phyloP scores from a whole-genome alignment of 2,797 vertebrate species.

The Enteromius radiatus region DNA sequence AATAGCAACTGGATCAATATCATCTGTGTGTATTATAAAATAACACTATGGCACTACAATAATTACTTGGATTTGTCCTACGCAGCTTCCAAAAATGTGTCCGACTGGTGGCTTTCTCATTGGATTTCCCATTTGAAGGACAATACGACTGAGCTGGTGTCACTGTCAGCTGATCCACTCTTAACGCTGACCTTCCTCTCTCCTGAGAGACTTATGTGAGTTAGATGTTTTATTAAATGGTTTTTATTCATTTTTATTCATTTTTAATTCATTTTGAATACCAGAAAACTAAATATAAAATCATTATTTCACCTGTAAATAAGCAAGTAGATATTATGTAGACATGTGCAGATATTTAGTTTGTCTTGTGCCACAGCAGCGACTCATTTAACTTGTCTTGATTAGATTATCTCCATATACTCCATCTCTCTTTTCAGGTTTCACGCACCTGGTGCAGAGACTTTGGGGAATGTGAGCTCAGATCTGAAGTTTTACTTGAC shows the following conservation, averaged over 20 bases:
- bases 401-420: not conserved
- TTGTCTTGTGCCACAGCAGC: not conserved
- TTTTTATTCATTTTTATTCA: too few species aligned
- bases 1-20: constrained; percentile 28
- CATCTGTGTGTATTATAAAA: not conserved
- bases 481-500: constrained; percentile 88
- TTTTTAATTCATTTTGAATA: too few species aligned
- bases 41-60: not conserved
- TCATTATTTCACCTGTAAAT: not conserved
- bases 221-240: constrained; percentile 35
- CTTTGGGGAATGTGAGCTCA: constrained; percentile 69
- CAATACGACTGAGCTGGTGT: constrained; percentile 64
- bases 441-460: constrained; percentile 35
- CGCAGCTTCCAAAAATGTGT: constrained; percentile 87
- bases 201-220: constrained; percentile 78
- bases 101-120: constrained; percentile 96
- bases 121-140: constrained; percentile 88
- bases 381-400: not conserved
- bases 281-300: not conserved
- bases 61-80: not conserved
- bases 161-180: constrained; percentile 52
- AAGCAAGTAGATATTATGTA: not conserved
- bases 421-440: constrained; percentile 59
- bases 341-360: not conserved
- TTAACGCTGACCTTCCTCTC: constrained; percentile 78